phyloP scores from a whole-genome alignment of 2,888 invertebrate species.

The Cancer borealis region DNA sequence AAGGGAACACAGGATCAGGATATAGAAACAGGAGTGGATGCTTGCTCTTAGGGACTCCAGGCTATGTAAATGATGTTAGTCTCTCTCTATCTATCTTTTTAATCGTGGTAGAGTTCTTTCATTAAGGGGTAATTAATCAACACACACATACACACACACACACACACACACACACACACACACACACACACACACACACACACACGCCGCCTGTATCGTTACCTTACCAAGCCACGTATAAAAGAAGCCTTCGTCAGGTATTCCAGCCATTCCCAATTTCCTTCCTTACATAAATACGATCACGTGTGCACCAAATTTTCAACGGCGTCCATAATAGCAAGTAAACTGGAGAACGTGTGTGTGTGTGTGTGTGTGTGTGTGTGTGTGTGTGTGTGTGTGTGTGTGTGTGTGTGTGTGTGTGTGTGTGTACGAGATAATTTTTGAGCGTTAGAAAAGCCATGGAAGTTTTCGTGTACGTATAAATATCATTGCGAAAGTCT shows the following conservation, averaged over 20 bases:
- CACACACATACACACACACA: too few species aligned
- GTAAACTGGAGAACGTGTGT: neutral
- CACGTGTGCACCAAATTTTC: neutral
- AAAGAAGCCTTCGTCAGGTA: neutral
- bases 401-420: neutral
- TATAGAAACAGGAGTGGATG: conserved; percentile 27
- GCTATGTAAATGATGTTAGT: neutral
- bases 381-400: conserved; percentile 9
- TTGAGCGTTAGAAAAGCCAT: neutral
- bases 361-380: neutral
- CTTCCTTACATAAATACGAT: neutral
- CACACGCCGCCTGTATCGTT: neutral
- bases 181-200: neutral
- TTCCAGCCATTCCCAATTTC: neutral
- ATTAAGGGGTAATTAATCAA: neutral
- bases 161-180: conserved; percentile 46
- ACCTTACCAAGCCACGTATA: neutral
- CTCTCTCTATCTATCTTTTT: neutral
- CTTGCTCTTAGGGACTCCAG: neutral
- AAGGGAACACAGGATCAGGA: neutral
- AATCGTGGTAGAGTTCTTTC: too few species aligned
- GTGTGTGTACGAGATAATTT: neutral
- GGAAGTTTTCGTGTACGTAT: neutral
- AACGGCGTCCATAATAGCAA: neutral
- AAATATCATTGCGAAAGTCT: neutral